These are phyloP conservation scores for Rhodeus uyekii DNA, from an alignment of 2,797 vertebrate genomes.

Conservation along the genomic window DNA sequence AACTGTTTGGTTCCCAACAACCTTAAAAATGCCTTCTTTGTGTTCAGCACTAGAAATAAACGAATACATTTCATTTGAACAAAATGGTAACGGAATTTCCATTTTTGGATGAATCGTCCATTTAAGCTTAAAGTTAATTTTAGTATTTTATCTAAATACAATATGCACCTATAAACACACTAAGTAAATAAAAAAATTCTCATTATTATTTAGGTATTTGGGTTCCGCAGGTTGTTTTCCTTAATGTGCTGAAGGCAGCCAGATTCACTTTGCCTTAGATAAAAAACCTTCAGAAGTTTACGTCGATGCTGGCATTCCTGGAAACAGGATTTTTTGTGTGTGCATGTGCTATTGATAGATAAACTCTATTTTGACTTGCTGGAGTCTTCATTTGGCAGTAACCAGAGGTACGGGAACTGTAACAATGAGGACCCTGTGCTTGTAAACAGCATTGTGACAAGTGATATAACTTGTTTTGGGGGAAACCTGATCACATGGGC, in stretches of 20 bases:
- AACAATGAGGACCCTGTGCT: constrained; percentile 24
- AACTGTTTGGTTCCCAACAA: too few relatives aligned
- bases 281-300: background rate
- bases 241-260: background rate
- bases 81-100: too few relatives aligned
- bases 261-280: background rate
- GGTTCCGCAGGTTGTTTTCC: background rate
- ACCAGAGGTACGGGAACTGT: constrained; percentile 25
- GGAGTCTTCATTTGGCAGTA: constrained; percentile 11
- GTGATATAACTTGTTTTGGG: constrained; percentile 54
- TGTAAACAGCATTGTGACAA: constrained; percentile 57
- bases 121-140: background rate
- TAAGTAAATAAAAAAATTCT: too few relatives aligned
- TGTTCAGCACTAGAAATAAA: too few relatives aligned
- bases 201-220: background rate
- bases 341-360: constrained; percentile 44
- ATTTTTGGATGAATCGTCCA: too few relatives aligned
- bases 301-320: background rate
- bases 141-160: background rate
- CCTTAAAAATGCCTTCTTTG: too few relatives aligned
- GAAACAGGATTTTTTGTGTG: constrained; percentile 24
- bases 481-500: constrained; percentile 23
- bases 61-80: too few relatives aligned
- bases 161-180: background rate
- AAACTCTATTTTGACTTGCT: background rate